Percentiles rank a stretch among this genome's conserved stretches.
These are phyloP conservation scores for Rhynchotus rufescens DNA, from an alignment of 2,797 vertebrate species.

Conservation along the genomic window DNA sequence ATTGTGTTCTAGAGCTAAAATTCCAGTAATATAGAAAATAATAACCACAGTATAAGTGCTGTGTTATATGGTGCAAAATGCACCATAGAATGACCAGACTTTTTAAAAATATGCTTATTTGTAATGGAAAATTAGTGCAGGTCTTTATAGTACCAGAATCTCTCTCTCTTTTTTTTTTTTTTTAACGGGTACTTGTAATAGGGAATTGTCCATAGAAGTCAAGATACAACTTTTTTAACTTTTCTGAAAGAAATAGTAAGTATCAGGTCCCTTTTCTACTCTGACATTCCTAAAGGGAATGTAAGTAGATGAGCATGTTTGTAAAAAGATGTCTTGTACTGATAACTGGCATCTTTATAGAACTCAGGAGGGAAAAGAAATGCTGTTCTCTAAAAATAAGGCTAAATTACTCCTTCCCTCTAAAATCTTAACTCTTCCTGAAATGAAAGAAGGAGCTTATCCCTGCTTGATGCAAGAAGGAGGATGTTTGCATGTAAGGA, in stretches of 20 bases:
- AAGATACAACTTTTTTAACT: conserved; percentile 18
- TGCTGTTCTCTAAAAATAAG: not conserved
- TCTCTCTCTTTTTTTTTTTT: too few species aligned
- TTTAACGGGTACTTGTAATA: not conserved
- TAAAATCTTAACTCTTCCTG: not conserved
- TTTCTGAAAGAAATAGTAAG: not conserved
- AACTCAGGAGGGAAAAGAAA: not conserved
- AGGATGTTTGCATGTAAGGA: not conserved
- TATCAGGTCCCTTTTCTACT: not conserved
- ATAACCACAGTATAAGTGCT: not conserved
- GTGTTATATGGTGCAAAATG: not conserved
- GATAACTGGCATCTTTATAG: not conserved
- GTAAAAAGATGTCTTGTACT: not conserved
- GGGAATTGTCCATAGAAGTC: not conserved
- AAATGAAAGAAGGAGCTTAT: not conserved
- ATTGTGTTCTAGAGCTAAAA: not conserved
- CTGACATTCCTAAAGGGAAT: not conserved
- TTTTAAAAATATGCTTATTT: not conserved
- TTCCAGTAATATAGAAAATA: not conserved
- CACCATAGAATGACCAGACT: not conserved
- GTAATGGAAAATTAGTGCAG: not conserved
- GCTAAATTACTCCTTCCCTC: not conserved
- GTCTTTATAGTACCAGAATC: not conserved
- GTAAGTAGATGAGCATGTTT: not conserved
- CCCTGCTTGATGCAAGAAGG: not conserved